Base-by-base conservation (phyloP, 2,113 vertebrate genomes). In the Larimichthys polyactis region DNA sequence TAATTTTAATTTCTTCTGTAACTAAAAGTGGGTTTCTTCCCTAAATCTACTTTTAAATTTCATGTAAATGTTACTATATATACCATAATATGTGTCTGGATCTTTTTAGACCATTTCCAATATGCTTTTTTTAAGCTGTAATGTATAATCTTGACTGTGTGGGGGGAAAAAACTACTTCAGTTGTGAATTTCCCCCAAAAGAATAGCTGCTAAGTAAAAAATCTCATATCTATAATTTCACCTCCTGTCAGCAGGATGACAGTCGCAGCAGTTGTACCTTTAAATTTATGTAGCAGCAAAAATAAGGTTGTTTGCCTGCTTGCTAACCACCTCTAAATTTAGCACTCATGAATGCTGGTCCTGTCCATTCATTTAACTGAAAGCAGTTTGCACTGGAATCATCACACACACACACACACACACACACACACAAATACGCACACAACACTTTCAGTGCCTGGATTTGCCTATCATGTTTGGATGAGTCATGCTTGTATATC, bases 281-380 rank as follows among this genome's bases (percentile, higher is more conserved):
- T 15, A 27, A 75, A 62, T 32, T 74, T 36, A 52, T 46, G 11
- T 11, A 10, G 24, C 20, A 43, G 20, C 22, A 46, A 60, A 82
- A 65, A 66, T 62, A 64, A 11, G 20, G 2, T 49, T 82, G 51
- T 82, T 82, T 82, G 54, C 43, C 49, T 44, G 51, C n/a, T 11
- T 40, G 19, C n/a, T 14, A 19, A 65, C 80, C 80, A 19, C 29
- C 3, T 80, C 73, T 20, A 46, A 24, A 60, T 73, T 22, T 78
- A 68, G 65, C 29, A 1, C 52, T 44, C 20, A 59, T 87, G 74
- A 89, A 87, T 60, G 52, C 57, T 36, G 44, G 11, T 48, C 54
- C 71, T 85, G 79, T 90, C 67, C 68, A 77, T 85, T 80, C 60
- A 70, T 70, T 16, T 2, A 40, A 49, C 43, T 44, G 29, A 59